Evolutionary conservation across 2,888 invertebrate species (phyloP), one percentile per base, ranked within the genome.

Genomic region (Lepidonotus clava): DNA sequence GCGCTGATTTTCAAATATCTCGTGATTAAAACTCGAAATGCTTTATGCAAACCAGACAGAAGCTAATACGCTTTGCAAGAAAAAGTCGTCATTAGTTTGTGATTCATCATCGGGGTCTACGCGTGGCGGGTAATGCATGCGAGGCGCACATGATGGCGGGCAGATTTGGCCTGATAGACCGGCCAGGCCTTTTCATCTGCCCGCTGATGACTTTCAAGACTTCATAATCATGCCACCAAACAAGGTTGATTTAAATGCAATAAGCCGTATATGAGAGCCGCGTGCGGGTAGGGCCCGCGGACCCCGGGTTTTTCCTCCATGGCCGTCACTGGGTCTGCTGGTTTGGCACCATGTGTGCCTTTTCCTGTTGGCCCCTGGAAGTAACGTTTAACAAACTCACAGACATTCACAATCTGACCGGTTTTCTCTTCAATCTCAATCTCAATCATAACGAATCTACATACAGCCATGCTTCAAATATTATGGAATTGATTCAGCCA

Each of bases 201-300:
- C 32, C 8, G 18, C 28, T 80, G 80, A 80, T 80, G 80, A 80
- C 46, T 80, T 51, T 80, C 80, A 80, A 51, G 80, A 80, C 80
- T 80, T 80, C 80, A 80, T 80, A 80, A 80, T 80, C 80, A 51
- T 41, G 80, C 80, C 80, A 80, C 46, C 80, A 80, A 80, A 80
- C 51, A 51, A 80, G 80, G 80, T 80, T 80, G 80, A 80, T 80
- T 80, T 80, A 80, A 80, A 80, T 46, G 80, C 46, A 80, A 80
- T 80, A 80, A 80, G 80, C 51, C 46, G 28, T 6, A 77, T 41
- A 6, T 41, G 41, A 71, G 36, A 36, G 38, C 11, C 34, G 11
- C 14, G 21, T 11, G 11, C 11, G 21, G 51, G 21, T 5, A 71
- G 4, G 71, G 32, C 36, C 5, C 6, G 6, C 71, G 36, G 71